Evolutionary conservation across 2,113 vertebrate species (phyloP).

Genomic region (Seriola dumerili): DNA sequence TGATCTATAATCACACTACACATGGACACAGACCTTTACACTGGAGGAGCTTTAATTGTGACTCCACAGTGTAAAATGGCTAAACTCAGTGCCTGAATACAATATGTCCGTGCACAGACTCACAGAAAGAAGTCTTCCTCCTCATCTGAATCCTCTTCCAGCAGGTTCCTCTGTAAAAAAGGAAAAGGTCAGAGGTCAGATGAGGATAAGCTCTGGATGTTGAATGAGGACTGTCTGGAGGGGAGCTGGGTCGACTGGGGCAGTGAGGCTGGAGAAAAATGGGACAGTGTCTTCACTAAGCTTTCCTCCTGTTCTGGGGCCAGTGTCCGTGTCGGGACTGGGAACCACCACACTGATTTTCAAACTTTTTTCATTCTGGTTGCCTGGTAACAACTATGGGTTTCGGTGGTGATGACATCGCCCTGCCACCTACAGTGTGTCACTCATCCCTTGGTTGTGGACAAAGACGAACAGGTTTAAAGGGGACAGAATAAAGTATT

Average conservation of each 20-base stretch:
- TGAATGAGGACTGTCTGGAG: not conserved
- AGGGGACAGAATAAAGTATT: not conserved
- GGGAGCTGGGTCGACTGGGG: not conserved
- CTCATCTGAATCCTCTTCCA: conserved; percentile 98
- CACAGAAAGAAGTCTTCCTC: conserved; percentile 99
- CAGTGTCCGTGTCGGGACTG: not conserved
- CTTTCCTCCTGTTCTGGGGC: not conserved
- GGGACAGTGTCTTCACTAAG: too few relatives aligned
- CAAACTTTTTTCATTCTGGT: not conserved
- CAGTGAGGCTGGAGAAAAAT: not conserved
- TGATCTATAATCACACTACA: too few relatives aligned
- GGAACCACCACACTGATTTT: not conserved
- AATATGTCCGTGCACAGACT: conserved; percentile 75
- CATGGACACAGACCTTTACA: too few relatives aligned
- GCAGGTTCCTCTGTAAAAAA: conserved; percentile 92
- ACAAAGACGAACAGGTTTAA: not conserved
- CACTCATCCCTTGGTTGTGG: not conserved
- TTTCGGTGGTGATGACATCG: not conserved
- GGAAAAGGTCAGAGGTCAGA: conserved; percentile 43
- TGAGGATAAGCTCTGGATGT: not conserved
- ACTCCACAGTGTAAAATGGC: conserved; percentile 4
- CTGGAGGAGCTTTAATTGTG: not conserved
- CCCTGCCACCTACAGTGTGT: not conserved
- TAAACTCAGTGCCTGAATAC: not conserved
- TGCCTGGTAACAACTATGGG: not conserved